These are phyloP conservation scores for Coecobrya sp. DNA, from an alignment of 2,888 invertebrate genomes.

Conservation along the genomic window DNA sequence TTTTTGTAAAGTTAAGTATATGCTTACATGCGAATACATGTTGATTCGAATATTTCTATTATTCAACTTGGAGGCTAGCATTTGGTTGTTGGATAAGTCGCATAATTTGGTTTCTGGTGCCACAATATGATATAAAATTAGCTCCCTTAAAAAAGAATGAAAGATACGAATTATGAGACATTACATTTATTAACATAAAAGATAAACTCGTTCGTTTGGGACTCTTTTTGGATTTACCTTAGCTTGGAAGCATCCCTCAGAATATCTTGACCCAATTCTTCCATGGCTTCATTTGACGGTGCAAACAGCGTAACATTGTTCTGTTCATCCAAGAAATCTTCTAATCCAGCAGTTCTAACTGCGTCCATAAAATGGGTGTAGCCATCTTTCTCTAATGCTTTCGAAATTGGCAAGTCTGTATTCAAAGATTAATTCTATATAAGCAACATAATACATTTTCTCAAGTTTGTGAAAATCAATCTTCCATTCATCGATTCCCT, in stretches of 20 bases:
- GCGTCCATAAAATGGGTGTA: conserved; percentile 90
- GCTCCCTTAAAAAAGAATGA: too few species aligned
- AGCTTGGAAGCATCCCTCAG: conserved; percentile 87
- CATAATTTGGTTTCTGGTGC: conserved; percentile 89
- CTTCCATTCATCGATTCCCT: conserved; percentile 89
- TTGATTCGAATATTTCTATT: conserved; percentile 82
- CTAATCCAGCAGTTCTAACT: conserved; percentile 88
- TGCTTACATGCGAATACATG: conserved; percentile 76
- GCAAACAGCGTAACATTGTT: conserved; percentile 89
- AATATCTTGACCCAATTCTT: conserved; percentile 86
- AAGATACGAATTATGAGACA: too few species aligned
- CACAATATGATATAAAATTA: conserved; percentile 91
- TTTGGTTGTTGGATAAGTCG: conserved; percentile 82
- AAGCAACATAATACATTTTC: too few species aligned
- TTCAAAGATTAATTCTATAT: neutral
- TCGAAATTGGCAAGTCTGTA: conserved; percentile 88
- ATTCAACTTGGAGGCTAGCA: conserved; percentile 76
- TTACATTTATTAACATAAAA: too few species aligned
- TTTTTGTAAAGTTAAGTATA: too few species aligned
- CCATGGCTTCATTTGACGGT: conserved; percentile 88
- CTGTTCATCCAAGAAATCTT: conserved; percentile 87
- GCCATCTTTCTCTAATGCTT: conserved; percentile 90
- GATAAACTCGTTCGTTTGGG: too few species aligned
- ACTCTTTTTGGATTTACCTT: too few species aligned
- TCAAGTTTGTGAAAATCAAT: too few species aligned